Conservation (phyloP, 2,113 vertebrate genomes). For the Chionis minor region DNA sequence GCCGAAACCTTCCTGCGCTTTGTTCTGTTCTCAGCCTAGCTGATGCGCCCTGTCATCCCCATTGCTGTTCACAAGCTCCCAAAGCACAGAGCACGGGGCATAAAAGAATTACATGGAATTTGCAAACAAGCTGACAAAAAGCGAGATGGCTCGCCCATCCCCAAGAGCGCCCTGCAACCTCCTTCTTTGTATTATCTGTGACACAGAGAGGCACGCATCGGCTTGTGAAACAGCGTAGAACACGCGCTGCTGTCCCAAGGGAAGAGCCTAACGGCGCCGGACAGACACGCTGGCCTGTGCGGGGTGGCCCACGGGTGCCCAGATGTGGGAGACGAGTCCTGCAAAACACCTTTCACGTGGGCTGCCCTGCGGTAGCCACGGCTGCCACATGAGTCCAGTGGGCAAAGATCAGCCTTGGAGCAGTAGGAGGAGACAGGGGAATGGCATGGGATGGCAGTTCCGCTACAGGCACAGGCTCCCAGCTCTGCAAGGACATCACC, state of each 20-base stretch:
- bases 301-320: not conserved
- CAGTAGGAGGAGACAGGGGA: not conserved
- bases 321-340: not conserved
- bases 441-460: fast-evolving
- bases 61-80: not conserved
- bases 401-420: not conserved
- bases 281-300: not conserved
- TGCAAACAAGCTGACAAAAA: not conserved
- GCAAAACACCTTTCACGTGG: fast-evolving
- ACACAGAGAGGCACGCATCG: fast-evolving
- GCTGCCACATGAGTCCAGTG: fast-evolving
- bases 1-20: not conserved
- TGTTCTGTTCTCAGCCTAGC: not conserved
- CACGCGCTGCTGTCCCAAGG: not conserved
- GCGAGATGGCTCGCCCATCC: not conserved
- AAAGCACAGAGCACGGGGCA: not conserved
- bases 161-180: not conserved
- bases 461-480: not conserved
- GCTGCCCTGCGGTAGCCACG: fast-evolving
- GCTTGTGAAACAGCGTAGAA: not conserved
- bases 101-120: not conserved
- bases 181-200: not conserved
- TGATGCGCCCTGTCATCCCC: fast-evolving
- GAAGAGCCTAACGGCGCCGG: not conserved
- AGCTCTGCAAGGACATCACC: not conserved